phyloP scores from a whole-genome alignment of 1,140 invertebrate species.

The Ectropis grisescens region DNA sequence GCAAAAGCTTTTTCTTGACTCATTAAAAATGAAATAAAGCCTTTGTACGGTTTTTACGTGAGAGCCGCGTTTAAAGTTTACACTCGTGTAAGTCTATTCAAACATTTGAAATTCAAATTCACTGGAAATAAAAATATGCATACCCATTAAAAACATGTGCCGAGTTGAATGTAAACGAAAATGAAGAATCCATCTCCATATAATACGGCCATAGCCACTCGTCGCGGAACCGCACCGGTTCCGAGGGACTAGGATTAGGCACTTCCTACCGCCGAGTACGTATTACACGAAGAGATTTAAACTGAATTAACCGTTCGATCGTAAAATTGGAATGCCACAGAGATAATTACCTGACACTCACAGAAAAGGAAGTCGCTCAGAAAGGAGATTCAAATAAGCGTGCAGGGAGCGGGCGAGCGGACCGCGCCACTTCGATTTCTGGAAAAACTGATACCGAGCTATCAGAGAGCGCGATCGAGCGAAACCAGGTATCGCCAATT shows the following conservation, averaged over 20 bases:
- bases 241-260: slow-evolving; percentile 54
- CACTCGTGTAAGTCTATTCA: too few relatives aligned
- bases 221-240: slow-evolving; percentile 29
- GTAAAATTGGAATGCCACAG: slow-evolving; percentile 69
- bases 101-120: too few relatives aligned
- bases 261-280: slow-evolving; percentile 45
- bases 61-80: too few relatives aligned
- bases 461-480: slow-evolving; percentile 32
- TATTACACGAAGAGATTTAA: slow-evolving; percentile 67
- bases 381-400: slow-evolving; percentile 66
- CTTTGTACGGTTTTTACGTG: too few relatives aligned
- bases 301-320: slow-evolving; percentile 68
- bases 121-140: too few relatives aligned
- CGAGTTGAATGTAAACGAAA: slow-evolving; percentile 7
- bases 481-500: slow-evolving; percentile 33
- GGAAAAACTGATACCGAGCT: slow-evolving; percentile 34
- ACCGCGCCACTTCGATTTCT: slow-evolving; percentile 29
- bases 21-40: too few relatives aligned
- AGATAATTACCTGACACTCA: slow-evolving; percentile 71
- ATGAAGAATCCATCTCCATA: slow-evolving; percentile 32
- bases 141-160: too few relatives aligned
- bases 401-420: slow-evolving; percentile 31
- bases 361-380: slow-evolving; percentile 62
- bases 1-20: too few relatives aligned
- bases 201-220: slow-evolving; percentile 13